Conservation (phyloP, 37 sponge, comb jelly and placozoan genomes). For the Aplysina aerophoba region DNA sequence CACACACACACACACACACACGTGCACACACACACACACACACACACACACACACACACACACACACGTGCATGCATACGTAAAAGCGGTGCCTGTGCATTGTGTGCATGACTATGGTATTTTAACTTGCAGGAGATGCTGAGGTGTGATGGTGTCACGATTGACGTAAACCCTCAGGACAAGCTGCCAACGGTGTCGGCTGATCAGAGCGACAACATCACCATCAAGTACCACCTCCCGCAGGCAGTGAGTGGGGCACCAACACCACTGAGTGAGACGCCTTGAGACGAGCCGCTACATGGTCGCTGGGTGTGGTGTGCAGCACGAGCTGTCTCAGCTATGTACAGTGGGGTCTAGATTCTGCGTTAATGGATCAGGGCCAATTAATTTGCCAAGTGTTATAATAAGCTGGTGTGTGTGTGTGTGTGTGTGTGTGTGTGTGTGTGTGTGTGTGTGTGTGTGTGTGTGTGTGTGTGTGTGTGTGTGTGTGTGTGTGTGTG, state of each 20-base stretch:
- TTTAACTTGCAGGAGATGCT: constrained; percentile 69
- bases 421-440: constrained; percentile 10
- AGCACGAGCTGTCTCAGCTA: too few species aligned
- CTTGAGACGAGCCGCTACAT: too few species aligned
- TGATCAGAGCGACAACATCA: constrained; percentile 48
- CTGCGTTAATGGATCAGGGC: too few species aligned
- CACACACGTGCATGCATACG: background rate
- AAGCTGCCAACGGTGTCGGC: constrained; percentile 61
- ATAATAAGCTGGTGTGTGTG: background rate
- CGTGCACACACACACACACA: background rate
- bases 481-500: background rate
- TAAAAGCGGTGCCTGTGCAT: background rate
- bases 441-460: constrained; percentile 4
- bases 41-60: constrained; percentile 9
- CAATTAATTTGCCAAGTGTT: background rate
- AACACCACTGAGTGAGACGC: background rate
- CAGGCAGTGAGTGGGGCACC: constrained; percentile 4
- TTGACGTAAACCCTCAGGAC: constrained; percentile 50
- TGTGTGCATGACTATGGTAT: background rate
- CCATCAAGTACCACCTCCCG: constrained; percentile 60
- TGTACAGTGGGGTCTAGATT: too few species aligned
- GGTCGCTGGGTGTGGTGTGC: too few species aligned
- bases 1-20: background rate
- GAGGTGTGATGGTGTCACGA: constrained; percentile 28
- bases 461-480: background rate